phyloP scores from a whole-genome alignment of 2,113 vertebrate species.

The Melanostigma gelatinosum region DNA sequence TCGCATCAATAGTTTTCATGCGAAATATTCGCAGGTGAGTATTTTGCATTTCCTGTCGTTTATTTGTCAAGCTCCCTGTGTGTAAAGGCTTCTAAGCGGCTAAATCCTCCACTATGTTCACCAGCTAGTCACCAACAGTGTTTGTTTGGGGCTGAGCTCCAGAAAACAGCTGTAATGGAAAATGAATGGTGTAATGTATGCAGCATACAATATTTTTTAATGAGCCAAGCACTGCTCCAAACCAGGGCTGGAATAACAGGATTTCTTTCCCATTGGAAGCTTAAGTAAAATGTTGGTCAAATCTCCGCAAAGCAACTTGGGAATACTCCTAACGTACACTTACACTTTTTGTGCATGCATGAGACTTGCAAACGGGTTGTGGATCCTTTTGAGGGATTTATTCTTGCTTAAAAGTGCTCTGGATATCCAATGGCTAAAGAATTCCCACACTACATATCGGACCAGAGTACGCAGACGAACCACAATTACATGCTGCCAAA shows the following conservation, averaged over 20 bases:
- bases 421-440: slow-evolving; percentile 6
- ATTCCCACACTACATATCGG: slow-evolving; percentile 27
- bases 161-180: not conserved
- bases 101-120: not conserved
- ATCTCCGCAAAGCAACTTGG: not conserved
- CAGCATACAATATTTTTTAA: not conserved
- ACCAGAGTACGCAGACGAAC: slow-evolving; percentile 26
- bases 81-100: not conserved
- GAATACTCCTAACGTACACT: not conserved
- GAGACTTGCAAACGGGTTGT: not conserved
- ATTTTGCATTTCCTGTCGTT: too few relatives aligned
- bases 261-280: slow-evolving; percentile 19
- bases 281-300: slow-evolving; percentile 19
- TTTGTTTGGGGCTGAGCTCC: too few relatives aligned
- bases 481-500: slow-evolving; percentile 52
- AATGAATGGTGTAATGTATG: not conserved
- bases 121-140: not conserved
- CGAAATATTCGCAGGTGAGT: too few relatives aligned
- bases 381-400: slow-evolving; percentile 24
- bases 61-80: too few relatives aligned
- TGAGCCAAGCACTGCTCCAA: not conserved
- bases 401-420: slow-evolving; percentile 1
- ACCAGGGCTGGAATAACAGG: slow-evolving; percentile 1
- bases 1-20: too few relatives aligned
- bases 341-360: not conserved